phyloP scores from a whole-genome alignment of 1,140 invertebrate genomes.

The Dendrolimus punctatus region DNA sequence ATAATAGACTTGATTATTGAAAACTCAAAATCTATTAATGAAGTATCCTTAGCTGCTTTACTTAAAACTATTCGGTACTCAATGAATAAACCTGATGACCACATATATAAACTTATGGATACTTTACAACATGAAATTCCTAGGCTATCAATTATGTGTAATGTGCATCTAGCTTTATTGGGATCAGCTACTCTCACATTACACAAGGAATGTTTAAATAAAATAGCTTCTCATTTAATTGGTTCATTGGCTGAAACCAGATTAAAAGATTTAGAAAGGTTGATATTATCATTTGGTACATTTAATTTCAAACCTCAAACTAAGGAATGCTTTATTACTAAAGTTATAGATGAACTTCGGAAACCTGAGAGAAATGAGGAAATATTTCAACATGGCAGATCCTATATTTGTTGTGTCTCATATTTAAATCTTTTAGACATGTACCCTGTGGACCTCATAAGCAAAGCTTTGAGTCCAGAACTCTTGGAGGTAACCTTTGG shows the following conservation, averaged over 20 bases:
- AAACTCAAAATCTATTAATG: constrained; percentile 58
- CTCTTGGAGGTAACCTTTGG: constrained; percentile 61
- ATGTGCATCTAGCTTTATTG: constrained; percentile 72
- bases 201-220: constrained; percentile 47
- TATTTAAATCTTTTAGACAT: constrained; percentile 65
- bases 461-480: constrained; percentile 51
- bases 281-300: constrained; percentile 68
- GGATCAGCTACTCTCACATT: constrained; percentile 59
- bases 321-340: constrained; percentile 61
- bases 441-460: constrained; percentile 71
- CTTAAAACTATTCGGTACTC: constrained; percentile 73
- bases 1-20: constrained; percentile 62
- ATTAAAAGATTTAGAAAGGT: constrained; percentile 78
- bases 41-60: constrained; percentile 69
- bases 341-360: constrained; percentile 68
- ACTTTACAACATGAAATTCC: constrained; percentile 57
- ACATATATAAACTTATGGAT: constrained; percentile 50
- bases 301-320: constrained; percentile 69
- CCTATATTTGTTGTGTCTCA: constrained; percentile 60
- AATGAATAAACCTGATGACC: constrained; percentile 29
- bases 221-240: constrained; percentile 43
- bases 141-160: constrained; percentile 58
- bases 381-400: constrained; percentile 54
- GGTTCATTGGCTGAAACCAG: constrained; percentile 47
- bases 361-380: constrained; percentile 59